Percentiles rank a stretch among this genome's conserved stretches.
These are phyloP conservation scores for Poecilia latipinna DNA, from an alignment of 2,113 vertebrate species.

Conservation along the genomic window DNA sequence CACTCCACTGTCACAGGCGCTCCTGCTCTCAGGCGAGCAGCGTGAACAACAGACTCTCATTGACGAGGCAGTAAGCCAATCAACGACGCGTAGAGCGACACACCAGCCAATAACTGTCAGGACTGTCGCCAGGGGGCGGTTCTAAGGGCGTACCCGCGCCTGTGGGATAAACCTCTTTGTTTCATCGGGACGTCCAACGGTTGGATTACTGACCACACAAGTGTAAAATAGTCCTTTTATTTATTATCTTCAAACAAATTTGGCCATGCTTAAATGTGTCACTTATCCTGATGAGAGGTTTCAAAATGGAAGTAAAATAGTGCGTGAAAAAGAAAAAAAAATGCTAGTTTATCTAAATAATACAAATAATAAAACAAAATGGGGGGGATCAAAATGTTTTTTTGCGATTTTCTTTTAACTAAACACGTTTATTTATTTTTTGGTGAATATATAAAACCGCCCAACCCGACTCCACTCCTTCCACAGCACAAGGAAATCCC, in stretches of 20 bases:
- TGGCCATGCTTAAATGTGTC: not conserved
- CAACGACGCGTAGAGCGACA: conserved; percentile 12
- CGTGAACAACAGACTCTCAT: conserved; percentile 57
- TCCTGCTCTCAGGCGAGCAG: conserved; percentile 30
- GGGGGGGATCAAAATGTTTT: not conserved
- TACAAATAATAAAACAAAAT: not conserved
- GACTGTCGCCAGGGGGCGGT: conserved; percentile 21
- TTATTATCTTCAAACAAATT: not conserved
- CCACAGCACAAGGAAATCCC: too few species aligned
- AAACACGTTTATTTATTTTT: not conserved
- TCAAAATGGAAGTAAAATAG: not conserved
- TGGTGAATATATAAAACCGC: not conserved
- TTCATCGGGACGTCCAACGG: conserved; percentile 59
- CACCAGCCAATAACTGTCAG: conserved; percentile 39
- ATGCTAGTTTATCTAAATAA: not conserved
- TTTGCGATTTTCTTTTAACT: not conserved
- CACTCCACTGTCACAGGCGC: conserved; percentile 58
- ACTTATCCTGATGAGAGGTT: too few species aligned
- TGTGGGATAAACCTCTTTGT: conserved; percentile 74
- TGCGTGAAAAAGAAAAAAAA: not conserved
- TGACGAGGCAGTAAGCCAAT: conserved; percentile 60
- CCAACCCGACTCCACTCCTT: too few species aligned
- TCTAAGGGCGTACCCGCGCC: conserved; percentile 20
- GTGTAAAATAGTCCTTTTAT: not conserved
- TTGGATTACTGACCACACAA: conserved; percentile 12